Conservation (phyloP, 30 jellyfish, hydroid and myxozoan genomes). For the Turritopsis dohrnii region DNA sequence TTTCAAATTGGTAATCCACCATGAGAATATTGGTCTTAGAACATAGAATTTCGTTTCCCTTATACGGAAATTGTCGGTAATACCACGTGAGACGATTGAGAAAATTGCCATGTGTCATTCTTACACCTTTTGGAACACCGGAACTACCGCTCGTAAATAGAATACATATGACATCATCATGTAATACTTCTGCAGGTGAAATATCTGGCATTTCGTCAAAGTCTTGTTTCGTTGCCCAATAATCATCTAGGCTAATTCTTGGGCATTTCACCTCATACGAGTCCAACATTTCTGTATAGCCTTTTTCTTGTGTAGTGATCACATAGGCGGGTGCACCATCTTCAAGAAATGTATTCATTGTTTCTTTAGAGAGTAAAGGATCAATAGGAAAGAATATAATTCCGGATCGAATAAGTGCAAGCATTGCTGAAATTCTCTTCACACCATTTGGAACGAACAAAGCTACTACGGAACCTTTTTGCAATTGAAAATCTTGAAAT, state of each 20-base stretch:
- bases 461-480: conserved; percentile 4
- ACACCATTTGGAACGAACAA: conserved; percentile 4
- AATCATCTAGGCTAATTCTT: not conserved
- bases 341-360: not conserved
- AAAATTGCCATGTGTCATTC: not conserved
- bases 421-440: not conserved
- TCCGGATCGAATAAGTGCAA: not conserved
- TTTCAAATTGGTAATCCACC: too few relatives aligned
- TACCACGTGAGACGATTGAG: not conserved
- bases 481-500: too few relatives aligned
- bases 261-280: too few relatives aligned
- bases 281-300: too few relatives aligned
- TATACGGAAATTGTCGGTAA: too few relatives aligned
- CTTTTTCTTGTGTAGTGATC: not conserved
- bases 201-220: not conserved
- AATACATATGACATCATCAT: not conserved
- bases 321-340: too few relatives aligned
- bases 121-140: conserved; percentile 18
- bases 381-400: not conserved
- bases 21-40: too few relatives aligned
- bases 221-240: not conserved
- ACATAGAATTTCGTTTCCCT: too few relatives aligned
- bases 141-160: not conserved
- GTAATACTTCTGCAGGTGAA: not conserved
- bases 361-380: not conserved